Conservation (phyloP, 1,140 invertebrate genomes). For the Drosophila orosa region DNA sequence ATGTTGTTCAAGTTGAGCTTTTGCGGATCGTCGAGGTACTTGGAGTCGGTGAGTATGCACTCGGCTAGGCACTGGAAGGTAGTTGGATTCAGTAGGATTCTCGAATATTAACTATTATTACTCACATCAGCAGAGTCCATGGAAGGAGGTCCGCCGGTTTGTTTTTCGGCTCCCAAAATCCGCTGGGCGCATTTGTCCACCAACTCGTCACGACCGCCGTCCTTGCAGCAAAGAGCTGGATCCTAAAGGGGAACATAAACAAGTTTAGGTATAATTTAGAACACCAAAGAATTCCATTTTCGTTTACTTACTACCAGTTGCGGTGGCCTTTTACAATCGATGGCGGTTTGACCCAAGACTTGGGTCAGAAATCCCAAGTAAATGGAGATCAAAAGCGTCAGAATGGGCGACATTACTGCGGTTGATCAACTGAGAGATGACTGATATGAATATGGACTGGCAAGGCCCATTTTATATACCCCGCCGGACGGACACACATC, state of each 20-base stretch:
- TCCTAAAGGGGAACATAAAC: conserved; percentile 30
- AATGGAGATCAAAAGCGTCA: conserved; percentile 18
- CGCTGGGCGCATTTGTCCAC: conserved; percentile 60
- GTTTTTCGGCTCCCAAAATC: conserved; percentile 47
- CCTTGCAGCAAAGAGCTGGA: conserved; percentile 68
- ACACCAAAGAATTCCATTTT: no score
- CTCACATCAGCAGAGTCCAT: conserved; percentile 68
- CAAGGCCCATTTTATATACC: conserved; percentile 64
- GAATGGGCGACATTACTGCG: conserved; percentile 45
- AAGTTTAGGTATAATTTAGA: background rate
- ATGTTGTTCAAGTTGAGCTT: conserved; percentile 56
- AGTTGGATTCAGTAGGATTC: background rate
- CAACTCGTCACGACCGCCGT: conserved; percentile 66
- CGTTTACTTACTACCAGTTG: conserved; percentile 64
- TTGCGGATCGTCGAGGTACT: conserved; percentile 57
- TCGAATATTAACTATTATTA: background rate
- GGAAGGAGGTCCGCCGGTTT: conserved; percentile 41
- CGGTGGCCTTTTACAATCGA: conserved; percentile 76
- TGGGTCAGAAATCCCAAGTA: conserved; percentile 17
- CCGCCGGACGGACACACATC: conserved; percentile 8
- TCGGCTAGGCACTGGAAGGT: conserved; percentile 72
- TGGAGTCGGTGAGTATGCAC: conserved; percentile 64
- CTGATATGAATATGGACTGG: conserved; percentile 29
- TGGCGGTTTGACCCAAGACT: conserved; percentile 41
- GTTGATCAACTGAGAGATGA: conserved; percentile 44